Evolutionary conservation across 2,888 invertebrate species (phyloP), one percentile per base, ranked within the genome.

Genomic region (Xylota sylvarum): DNA sequence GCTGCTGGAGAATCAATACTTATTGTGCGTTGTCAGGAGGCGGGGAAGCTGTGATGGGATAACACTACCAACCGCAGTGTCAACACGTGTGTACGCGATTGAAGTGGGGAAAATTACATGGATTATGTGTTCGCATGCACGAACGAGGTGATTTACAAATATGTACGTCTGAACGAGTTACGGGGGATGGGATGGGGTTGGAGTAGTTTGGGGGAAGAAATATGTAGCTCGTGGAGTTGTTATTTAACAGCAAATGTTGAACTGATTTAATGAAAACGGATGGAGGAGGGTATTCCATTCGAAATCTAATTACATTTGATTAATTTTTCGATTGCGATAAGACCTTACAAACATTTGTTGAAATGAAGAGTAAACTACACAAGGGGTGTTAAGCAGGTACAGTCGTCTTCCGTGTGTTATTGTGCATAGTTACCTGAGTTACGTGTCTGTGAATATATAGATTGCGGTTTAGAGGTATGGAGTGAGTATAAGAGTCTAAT

Each of bases 81-180:
- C 83, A 79, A 78, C 79, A 73, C 37, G 60, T 83, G 83, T 83
- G 48, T 60, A 55, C 65, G 43, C 43, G 43, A 35, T 37, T 50
- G 23, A 43, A 67, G 72, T 56, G 64, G 60, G 17, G 48, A 73
- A 74, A 67, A 80, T 80, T 50, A 80, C 73, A 73, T 19, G 52
- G 65, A 58, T 67, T 83, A 60, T 69, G 52, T 62, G 56, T 65
- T 83, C 30, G 35, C 58, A 58, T 70, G 72, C 58, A 73, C 60
- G 78, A 46, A 73, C 58, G 60, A 72, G 58, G 72, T 78, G 72
- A 72, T 72, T 78, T 77, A 72, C 78, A 83, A 83, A 72, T 72
- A 60, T 52, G 50, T 30, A 60, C 58, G 50, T 30, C 23, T 14
- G 48, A 50, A 43, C 43, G 14, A 14, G 23, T n/a, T 58, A 12